phyloP scores from a whole-genome alignment of 2,113 vertebrate species.

The Perca fluviatilis region DNA sequence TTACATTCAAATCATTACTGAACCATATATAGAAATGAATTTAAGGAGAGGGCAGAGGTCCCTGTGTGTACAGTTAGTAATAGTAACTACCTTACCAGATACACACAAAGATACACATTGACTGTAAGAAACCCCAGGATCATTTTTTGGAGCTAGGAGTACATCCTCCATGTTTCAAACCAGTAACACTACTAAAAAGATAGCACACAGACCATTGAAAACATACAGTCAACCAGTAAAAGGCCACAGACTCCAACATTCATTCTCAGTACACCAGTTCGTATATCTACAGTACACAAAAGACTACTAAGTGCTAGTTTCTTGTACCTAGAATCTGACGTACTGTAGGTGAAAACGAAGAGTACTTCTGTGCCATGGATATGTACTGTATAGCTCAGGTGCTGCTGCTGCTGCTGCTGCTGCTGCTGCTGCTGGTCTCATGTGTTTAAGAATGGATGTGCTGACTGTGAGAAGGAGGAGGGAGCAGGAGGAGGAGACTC shows the following conservation, averaged over 20 bases:
- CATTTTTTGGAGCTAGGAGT: background rate
- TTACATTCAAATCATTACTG: background rate
- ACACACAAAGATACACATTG: background rate
- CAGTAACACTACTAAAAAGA: background rate
- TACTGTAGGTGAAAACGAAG: background rate
- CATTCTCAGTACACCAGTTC: background rate
- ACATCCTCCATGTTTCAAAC: background rate
- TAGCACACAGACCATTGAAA: background rate
- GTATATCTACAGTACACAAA: background rate
- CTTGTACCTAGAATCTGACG: background rate
- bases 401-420: constrained; percentile 53
- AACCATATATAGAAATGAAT: background rate
- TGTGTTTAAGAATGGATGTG: constrained; percentile 77
- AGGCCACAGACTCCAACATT: background rate
- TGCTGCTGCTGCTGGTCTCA: constrained; percentile 53
- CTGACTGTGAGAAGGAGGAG: constrained; percentile 60
- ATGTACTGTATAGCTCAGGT: constrained; percentile 51
- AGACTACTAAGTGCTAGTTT: background rate
- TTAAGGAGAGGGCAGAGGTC: background rate
- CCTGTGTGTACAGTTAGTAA: background rate
- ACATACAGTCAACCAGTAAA: background rate
- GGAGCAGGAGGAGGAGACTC: constrained; percentile 40
- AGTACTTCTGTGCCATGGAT: background rate
- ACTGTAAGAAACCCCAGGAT: background rate
- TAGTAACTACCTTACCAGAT: background rate